Evolutionary conservation across 2,888 invertebrate genomes (phyloP).

Genomic region (Amphiduros pacificus): DNA sequence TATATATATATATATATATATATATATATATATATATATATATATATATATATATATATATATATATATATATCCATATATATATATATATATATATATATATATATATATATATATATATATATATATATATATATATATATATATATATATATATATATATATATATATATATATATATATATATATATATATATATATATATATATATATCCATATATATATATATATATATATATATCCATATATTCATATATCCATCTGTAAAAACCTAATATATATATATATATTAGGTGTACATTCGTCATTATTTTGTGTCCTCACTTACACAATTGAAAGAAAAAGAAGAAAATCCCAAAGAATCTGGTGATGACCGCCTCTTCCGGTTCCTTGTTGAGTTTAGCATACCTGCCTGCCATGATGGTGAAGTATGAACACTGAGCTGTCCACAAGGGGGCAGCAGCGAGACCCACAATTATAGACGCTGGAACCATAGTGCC

Average conservation of each 20-base stretch:
- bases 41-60: no score
- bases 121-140: not conserved
- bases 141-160: not conserved
- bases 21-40: no score
- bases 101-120: no score
- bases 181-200: not conserved
- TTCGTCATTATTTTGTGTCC: no score
- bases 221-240: slow-evolving; percentile 55
- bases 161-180: no score
- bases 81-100: no score
- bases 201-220: not conserved
- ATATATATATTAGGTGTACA: no score
- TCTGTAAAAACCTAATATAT: no score
- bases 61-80: no score
- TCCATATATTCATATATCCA: no score
- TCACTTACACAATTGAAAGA: slow-evolving; percentile 91
- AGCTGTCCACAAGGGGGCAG: slow-evolving; percentile 98
- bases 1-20: not conserved
- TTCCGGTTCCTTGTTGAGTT: slow-evolving; percentile 73
- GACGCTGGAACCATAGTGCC: slow-evolving; percentile 79
- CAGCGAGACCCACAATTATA: slow-evolving; percentile 89
- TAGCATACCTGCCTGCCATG: slow-evolving; percentile 82
- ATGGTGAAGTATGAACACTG: slow-evolving; percentile 91
- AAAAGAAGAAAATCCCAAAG: slow-evolving; percentile 98
- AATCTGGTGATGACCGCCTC: slow-evolving; percentile 94